Evolutionary conservation across 2,113 vertebrate genomes (phyloP), one percentile per base, ranked within the genome.

Genomic region (Albula glossodonta): DNA sequence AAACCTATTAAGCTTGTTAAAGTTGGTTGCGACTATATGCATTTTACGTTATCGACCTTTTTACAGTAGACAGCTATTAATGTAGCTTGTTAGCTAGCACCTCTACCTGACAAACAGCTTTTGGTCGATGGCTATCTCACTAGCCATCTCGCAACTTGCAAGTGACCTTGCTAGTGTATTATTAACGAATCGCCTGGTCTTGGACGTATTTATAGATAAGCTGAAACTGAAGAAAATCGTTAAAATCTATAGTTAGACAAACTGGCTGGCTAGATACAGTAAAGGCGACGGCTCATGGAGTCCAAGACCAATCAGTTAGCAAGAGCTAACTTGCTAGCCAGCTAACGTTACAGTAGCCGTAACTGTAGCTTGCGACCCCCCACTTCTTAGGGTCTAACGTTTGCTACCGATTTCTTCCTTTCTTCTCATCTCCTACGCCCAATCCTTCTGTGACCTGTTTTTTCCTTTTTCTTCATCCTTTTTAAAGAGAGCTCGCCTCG

Each of bases 401-500:
- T n/a, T 13, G 17, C 49, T 49, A 53, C 53, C 85, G 57, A 70
- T 49, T 25, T 19, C 81, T 50, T 9, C 53, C 77, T 79, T 50
- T 12, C 79, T 53, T 78, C 70, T 74, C 51, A 2, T 9, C 60
- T 70, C 57, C 41, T 31, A 86, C 25, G 57, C 80, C 85, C 85
- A 41, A 50, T n/a, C 83, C 50, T 63, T 52, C 41, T 52, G 22
- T 79, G 81, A 53, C 70, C 74, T 78, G 25, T 56, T 50, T 77
- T 31, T n/a, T 4, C 22, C 8, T 78, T 49, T 49, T 6, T 31
- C 83, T 63, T 56, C 25, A 10, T 63, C 17, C 50, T 77, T 77
- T 70, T 53, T 63, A n/a, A 82, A 51, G n/a, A 86, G n/a, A 74
- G 25, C 57, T 41, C 60, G 63, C 63, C 57, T 81, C 51, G 50